Percentiles rank a stretch among this genome's conserved stretches.
phyloP scores from a whole-genome alignment of 2,113 vertebrate species.

The Thunnus thynnus region DNA sequence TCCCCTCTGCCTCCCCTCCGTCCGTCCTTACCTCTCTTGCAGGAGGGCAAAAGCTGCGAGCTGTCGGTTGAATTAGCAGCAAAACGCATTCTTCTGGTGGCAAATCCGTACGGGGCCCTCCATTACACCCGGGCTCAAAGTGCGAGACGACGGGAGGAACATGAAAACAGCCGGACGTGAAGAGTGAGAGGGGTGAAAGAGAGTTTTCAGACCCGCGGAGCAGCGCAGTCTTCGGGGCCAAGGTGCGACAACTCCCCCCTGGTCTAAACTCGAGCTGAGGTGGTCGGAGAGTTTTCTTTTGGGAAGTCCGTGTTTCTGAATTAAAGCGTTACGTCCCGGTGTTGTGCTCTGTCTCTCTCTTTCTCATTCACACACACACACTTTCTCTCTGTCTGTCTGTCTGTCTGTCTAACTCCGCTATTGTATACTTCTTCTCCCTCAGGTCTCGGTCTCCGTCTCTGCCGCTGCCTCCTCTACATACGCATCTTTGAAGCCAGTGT shows the following conservation, averaged over 20 bases:
- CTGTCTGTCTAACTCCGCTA: conserved; percentile 19
- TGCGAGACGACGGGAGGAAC: conserved; percentile 56
- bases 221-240: conserved; percentile 46
- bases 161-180: conserved; percentile 48
- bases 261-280: not conserved
- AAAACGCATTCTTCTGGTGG: conserved; percentile 78
- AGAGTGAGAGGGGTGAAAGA: not conserved
- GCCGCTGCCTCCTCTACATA: conserved; percentile 70
- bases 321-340: conserved; percentile 23
- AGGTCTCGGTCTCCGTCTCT: conserved; percentile 47
- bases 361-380: not conserved
- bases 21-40: conserved; percentile 82
- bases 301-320: conserved; percentile 37
- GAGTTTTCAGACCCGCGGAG: conserved; percentile 43
- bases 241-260: conserved; percentile 64
- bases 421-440: conserved; percentile 25
- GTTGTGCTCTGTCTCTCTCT: not conserved
- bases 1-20: conserved; percentile 20
- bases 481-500: conserved; percentile 82
- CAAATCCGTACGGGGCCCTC: conserved; percentile 87
- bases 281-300: conserved; percentile 12
- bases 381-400: conserved; percentile 6
- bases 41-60: conserved; percentile 77
- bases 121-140: conserved; percentile 83
- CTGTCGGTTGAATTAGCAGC: conserved; percentile 72